A percentile compares a stretch with the other conserved stretches of the same genome.
Conservation (phyloP, 2,113 vertebrate species). For the Poeciliopsis occidentalis region DNA sequence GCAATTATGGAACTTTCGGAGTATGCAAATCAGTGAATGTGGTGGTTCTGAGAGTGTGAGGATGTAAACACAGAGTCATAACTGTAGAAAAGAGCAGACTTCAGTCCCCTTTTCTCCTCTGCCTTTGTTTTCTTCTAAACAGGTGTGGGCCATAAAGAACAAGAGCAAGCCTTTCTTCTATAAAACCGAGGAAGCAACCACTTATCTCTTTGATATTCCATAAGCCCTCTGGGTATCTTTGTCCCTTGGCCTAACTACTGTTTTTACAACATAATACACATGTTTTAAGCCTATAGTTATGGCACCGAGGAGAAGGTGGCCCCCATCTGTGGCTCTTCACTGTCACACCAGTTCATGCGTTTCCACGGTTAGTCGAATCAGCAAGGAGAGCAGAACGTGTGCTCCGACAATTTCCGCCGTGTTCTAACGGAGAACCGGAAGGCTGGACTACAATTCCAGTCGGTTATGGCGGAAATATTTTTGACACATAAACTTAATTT, state of each 20-base stretch:
- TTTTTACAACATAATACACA: slow-evolving; percentile 50
- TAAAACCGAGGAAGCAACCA: slow-evolving; percentile 28
- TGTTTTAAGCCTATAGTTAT: slow-evolving; percentile 33
- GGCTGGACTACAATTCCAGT: too few species aligned
- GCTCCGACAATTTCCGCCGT: too few species aligned
- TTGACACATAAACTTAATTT: too few species aligned
- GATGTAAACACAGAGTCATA: background rate
- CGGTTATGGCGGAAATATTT: too few species aligned
- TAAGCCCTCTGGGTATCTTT: slow-evolving; percentile 37
- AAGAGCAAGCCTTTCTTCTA: slow-evolving; percentile 25
- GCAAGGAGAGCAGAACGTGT: too few species aligned
- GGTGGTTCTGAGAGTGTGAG: background rate
- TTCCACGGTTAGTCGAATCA: background rate
- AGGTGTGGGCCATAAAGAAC: background rate
- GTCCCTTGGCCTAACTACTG: slow-evolving; percentile 33
- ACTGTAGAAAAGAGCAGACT: slow-evolving; percentile 20
- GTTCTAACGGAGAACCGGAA: too few species aligned
- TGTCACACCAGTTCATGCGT: background rate
- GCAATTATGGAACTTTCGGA: too few species aligned
- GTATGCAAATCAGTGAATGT: too few species aligned
- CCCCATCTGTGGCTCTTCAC: slow-evolving; percentile 6
- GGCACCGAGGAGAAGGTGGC: background rate
- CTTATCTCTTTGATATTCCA: slow-evolving; percentile 36
- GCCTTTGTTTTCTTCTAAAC: background rate
- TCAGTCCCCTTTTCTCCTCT: background rate